Conservation (phyloP, 2,113 vertebrate species). For the Chloropsis cyanopogon region DNA sequence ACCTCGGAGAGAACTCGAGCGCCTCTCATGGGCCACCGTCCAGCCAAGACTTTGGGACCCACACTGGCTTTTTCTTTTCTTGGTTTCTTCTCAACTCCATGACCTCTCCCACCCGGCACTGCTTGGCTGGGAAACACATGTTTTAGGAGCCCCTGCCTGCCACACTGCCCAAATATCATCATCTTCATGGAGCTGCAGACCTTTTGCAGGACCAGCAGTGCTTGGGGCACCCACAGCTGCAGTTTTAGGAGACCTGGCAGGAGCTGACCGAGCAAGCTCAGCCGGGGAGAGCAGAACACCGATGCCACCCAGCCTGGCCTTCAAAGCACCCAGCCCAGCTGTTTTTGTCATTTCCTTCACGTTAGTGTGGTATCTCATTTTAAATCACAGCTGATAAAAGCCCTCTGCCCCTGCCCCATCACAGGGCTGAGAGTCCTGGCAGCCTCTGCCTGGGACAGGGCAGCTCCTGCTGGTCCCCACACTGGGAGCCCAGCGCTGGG, state of each 20-base stretch:
- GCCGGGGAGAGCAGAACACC: background rate
- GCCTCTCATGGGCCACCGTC: background rate
- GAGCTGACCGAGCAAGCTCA: fast-evolving
- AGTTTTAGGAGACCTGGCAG: background rate
- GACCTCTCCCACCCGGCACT: fast-evolving
- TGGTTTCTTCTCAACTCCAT: background rate
- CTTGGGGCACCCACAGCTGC: background rate
- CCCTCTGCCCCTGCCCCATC: background rate
- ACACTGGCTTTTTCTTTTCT: background rate
- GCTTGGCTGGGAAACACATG: background rate
- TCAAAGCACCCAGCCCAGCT: background rate
- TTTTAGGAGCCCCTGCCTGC: background rate
- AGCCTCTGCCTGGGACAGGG: background rate
- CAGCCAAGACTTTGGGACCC: background rate
- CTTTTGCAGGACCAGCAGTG: background rate
- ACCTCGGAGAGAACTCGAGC: background rate
- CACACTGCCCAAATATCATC: background rate
- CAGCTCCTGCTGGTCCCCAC: background rate
- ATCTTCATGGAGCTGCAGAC: background rate
- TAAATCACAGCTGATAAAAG: background rate
- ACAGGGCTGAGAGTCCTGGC: background rate
- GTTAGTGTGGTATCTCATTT: background rate
- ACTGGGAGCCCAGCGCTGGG: background rate
- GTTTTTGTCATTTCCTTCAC: background rate
- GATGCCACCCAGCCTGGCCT: background rate